Evolutionary conservation across 1,140 invertebrate species (phyloP).

Genomic region (Marisa cornuarietis): DNA sequence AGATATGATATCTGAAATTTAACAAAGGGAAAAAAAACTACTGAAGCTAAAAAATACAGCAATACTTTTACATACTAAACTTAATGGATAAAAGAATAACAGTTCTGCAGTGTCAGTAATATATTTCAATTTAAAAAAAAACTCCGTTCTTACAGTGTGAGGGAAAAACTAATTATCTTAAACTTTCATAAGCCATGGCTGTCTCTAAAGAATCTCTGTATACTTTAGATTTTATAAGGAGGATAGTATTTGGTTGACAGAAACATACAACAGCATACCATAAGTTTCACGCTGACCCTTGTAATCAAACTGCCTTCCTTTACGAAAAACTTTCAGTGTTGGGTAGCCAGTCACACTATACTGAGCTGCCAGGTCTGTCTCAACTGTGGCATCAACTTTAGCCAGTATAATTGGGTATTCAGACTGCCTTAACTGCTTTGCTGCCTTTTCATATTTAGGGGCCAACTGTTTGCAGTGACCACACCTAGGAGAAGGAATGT

Average conservation of each 20-base stretch:
- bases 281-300: constrained; percentile 32
- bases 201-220: too few relatives aligned
- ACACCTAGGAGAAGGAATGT: constrained; percentile 74
- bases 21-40: too few relatives aligned
- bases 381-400: constrained; percentile 97
- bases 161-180: too few relatives aligned
- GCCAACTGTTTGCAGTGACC: constrained; percentile 98
- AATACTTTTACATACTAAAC: too few relatives aligned
- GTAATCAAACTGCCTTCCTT: constrained; percentile 71
- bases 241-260: not conserved
- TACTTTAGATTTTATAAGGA: not conserved
- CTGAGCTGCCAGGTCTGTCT: constrained; percentile 89
- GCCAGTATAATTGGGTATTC: constrained; percentile 87
- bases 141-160: too few relatives aligned
- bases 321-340: constrained; percentile 97
- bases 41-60: too few relatives aligned
- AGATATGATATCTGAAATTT: constrained; percentile 66
- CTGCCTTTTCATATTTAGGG: constrained; percentile 97
- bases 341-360: constrained; percentile 94
- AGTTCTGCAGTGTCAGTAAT: too few relatives aligned
- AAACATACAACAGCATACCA: constrained; percentile 11
- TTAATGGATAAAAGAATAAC: too few relatives aligned
- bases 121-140: too few relatives aligned
- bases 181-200: too few relatives aligned
- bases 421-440: constrained; percentile 76